These are phyloP conservation scores for Perdix hodgsoniae DNA, from an alignment of 2,797 vertebrate genomes.

Conservation along the genomic window DNA sequence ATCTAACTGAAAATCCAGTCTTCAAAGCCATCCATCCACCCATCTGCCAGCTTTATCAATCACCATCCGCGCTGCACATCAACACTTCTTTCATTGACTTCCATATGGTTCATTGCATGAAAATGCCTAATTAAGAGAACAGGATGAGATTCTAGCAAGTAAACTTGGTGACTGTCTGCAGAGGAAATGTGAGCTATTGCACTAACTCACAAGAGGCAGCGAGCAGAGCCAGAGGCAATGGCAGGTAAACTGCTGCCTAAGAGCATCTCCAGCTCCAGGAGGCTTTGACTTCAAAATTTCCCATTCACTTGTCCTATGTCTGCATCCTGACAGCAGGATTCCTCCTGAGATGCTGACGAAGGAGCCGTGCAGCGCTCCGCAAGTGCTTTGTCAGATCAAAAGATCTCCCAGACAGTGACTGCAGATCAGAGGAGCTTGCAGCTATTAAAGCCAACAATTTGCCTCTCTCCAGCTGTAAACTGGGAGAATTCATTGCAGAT, in stretches of 20 bases:
- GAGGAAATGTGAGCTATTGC: not conserved
- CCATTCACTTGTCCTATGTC: not conserved
- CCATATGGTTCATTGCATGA: not conserved
- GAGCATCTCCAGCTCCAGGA: not conserved
- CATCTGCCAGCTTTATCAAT: not conserved
- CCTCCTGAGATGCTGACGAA: not conserved
- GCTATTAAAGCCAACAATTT: not conserved
- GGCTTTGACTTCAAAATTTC: constrained; percentile 12
- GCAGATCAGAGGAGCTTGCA: constrained; percentile 20
- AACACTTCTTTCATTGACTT: not conserved
- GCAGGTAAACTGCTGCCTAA: constrained; percentile 31
- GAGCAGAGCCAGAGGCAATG: not conserved
- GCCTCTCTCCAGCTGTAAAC: not conserved
- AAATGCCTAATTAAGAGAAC: constrained; percentile 32
- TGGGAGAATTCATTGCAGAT: accelerated
- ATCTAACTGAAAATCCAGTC: not conserved
- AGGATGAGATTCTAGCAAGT: not conserved
- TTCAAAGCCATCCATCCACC: not conserved
- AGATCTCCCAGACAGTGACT: not conserved
- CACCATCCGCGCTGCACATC: not conserved
- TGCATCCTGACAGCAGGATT: constrained; percentile 40
- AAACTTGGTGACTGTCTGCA: not conserved
- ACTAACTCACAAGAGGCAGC: not conserved
- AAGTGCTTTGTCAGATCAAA: not conserved
- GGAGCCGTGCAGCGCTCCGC: not conserved